phyloP scores from a whole-genome alignment of 2,888 invertebrate genomes.

The Cynaeus angustus region DNA sequence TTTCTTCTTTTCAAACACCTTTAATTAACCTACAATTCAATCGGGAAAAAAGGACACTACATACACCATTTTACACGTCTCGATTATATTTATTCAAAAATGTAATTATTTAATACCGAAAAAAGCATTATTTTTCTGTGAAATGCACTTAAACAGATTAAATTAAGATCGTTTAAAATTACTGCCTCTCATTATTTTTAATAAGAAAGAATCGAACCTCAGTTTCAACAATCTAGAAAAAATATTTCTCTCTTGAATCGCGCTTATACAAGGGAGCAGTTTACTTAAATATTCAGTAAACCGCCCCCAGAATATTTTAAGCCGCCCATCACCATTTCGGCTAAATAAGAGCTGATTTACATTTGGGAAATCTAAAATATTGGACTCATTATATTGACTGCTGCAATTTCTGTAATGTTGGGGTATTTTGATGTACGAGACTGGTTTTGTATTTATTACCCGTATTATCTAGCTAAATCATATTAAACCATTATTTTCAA shows the following conservation, averaged over 20 bases:
- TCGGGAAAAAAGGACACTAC: background rate
- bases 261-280: conserved; percentile 32
- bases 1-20: conserved; percentile 19
- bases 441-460: conserved; percentile 8
- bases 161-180: conserved; percentile 9
- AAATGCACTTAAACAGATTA: background rate
- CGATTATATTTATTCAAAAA: no score
- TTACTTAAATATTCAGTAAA: conserved; percentile 37
- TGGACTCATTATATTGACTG: conserved; percentile 26
- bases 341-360: conserved; percentile 37
- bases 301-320: conserved; percentile 40
- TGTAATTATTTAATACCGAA: no score
- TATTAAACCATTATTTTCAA: background rate
- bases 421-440: conserved; percentile 12
- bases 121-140: background rate
- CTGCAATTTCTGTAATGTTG: conserved; percentile 30
- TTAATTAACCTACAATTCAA: conserved; percentile 16
- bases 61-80: conserved; percentile 3
- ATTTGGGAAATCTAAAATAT: conserved; percentile 41
- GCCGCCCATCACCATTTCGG: conserved; percentile 41
- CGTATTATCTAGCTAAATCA: conserved; percentile 5
- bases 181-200: conserved; percentile 14
- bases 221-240: conserved; percentile 6
- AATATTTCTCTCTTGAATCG: conserved; percentile 18
- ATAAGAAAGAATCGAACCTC: conserved; percentile 15